Percentiles rank a stretch among this genome's conserved stretches.
These are phyloP conservation scores for Lasioglossum malachurum DNA, from an alignment of 2,888 invertebrate species.

Conservation along the genomic window DNA sequence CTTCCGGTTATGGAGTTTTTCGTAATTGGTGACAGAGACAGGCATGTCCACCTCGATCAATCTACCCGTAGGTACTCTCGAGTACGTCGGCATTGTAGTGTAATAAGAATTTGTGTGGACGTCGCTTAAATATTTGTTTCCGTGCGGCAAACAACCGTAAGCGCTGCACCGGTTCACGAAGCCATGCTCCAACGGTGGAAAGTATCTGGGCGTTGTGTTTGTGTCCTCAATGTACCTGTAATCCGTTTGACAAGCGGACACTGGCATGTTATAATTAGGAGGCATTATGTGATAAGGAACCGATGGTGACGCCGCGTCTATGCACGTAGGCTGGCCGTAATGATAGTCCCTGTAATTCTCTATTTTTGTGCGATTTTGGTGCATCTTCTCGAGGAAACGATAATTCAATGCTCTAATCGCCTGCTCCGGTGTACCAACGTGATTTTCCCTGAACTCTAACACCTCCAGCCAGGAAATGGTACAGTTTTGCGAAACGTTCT, in stretches of 20 bases:
- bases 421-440: slow-evolving; percentile 86
- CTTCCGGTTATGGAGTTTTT: slow-evolving; percentile 72
- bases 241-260: slow-evolving; percentile 72
- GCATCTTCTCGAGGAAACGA: slow-evolving; percentile 84
- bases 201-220: slow-evolving; percentile 54
- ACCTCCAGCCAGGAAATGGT: slow-evolving; percentile 89
- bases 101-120: slow-evolving; percentile 84
- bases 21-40: slow-evolving; percentile 75
- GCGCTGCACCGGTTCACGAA: slow-evolving; percentile 67
- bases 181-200: slow-evolving; percentile 64
- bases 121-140: slow-evolving; percentile 61
- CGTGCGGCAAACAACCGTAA: slow-evolving; percentile 68
- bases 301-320: slow-evolving; percentile 68
- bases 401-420: slow-evolving; percentile 86
- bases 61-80: slow-evolving; percentile 88
- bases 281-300: slow-evolving; percentile 74
- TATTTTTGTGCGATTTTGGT: slow-evolving; percentile 78
- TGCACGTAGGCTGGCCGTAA: slow-evolving; percentile 62
- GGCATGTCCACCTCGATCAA: slow-evolving; percentile 89
- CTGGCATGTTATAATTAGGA: slow-evolving; percentile 69
- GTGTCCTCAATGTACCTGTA: slow-evolving; percentile 69
- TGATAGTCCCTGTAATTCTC: slow-evolving; percentile 73
- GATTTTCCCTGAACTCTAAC: slow-evolving; percentile 87
- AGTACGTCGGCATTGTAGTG: slow-evolving; percentile 78
- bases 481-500: slow-evolving; percentile 87